These are phyloP conservation scores for Baryphthengus martii DNA, from an alignment of 2,113 vertebrate genomes.

Conservation along the genomic window DNA sequence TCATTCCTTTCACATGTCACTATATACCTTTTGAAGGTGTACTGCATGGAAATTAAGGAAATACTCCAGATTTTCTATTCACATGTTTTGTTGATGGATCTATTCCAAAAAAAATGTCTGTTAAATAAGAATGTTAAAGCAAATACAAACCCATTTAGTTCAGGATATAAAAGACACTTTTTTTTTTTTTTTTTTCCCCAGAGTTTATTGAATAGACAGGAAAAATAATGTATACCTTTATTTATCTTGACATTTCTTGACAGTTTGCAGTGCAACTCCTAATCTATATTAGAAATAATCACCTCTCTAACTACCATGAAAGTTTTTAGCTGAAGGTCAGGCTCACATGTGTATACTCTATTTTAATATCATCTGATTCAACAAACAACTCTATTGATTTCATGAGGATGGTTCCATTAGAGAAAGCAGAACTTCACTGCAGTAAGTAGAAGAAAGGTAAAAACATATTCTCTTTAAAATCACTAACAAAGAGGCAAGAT, in stretches of 20 bases:
- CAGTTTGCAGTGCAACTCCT: constrained; percentile 1
- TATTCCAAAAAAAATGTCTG: not conserved
- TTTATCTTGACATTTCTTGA: constrained; percentile 43
- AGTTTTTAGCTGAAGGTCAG: constrained; percentile 35
- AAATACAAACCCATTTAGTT: not conserved
- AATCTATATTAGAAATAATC: constrained; percentile 43
- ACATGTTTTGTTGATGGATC: not conserved
- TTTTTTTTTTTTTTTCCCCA: rapidly evolving
- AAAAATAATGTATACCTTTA: constrained; percentile 18
- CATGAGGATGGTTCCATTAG: not conserved
- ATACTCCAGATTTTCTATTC: not conserved
- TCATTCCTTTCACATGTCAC: not conserved
- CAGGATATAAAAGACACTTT: not conserved
- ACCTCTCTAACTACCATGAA: not conserved
- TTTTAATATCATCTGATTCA: constrained; percentile 26
- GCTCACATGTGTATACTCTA: not conserved
- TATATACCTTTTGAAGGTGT: not conserved
- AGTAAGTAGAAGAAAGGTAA: not conserved
- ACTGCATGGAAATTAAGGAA: not conserved
- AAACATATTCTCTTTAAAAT: not conserved
- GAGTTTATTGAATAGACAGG: not conserved
- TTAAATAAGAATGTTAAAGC: not conserved
- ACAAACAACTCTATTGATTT: constrained; percentile 36
- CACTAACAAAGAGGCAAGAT: not conserved
- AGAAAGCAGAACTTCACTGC: not conserved